Conservation (phyloP, 2,888 invertebrate genomes). For the Lepidochitona cinerea region DNA sequence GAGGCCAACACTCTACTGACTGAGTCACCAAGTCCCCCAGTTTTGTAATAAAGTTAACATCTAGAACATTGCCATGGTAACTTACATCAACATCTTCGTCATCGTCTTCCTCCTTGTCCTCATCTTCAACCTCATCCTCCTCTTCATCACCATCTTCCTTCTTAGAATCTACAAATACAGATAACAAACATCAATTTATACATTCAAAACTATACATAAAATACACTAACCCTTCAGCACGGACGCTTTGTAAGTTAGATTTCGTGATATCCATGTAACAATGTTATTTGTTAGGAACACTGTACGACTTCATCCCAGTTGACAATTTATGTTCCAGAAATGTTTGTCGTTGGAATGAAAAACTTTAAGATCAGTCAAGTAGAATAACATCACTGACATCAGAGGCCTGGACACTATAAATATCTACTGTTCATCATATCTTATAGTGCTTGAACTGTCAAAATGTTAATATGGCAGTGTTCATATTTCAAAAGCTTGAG, state of each 20-base stretch:
- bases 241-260: too few relatives aligned
- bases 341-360: background rate
- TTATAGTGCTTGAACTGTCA: background rate
- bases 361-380: background rate
- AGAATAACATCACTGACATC: background rate
- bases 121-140: background rate
- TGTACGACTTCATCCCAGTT: too few relatives aligned
- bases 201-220: background rate
- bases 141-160: background rate
- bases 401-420: slow-evolving; percentile 8
- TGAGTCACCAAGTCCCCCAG: too few relatives aligned
- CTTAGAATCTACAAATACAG: background rate
- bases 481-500: too few relatives aligned
- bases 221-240: too few relatives aligned
- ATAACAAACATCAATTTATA: background rate
- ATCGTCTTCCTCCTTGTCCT: background rate
- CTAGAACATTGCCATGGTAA: background rate
- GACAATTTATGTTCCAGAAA: too few relatives aligned
- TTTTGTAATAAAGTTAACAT: too few relatives aligned
- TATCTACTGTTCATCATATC: slow-evolving; percentile 3
- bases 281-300: too few relatives aligned
- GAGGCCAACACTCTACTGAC: too few relatives aligned
- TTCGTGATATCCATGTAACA: too few relatives aligned
- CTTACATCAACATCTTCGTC: background rate
- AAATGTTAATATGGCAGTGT: background rate